Base-by-base conservation (phyloP, 2,888 invertebrate species). In the Drosophila niveifrons region DNA sequence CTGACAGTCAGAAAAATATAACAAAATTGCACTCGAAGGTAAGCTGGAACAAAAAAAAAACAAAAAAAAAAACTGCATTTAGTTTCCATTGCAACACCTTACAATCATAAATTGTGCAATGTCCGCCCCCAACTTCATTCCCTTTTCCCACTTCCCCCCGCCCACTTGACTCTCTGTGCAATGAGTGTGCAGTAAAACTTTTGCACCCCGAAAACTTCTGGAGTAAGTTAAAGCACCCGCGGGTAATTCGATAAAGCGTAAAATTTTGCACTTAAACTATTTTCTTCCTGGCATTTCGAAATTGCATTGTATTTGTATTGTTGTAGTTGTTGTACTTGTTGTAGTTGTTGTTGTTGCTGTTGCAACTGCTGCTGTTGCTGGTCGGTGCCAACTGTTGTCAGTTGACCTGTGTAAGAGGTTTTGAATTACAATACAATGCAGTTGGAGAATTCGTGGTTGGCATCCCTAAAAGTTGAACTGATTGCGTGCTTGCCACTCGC, bases 221-320 rank as follows among this genome's bases (percentile, higher is more conserved):
- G 68, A 72, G 79, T 79, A 85, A 85, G 85, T 86, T 86, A 86
- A 86, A 86, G 86, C 82, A 83, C 90, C 90, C 90, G 87, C 87
- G 90, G 91, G 90, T 91, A 91, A 90, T 90, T 90, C 90, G 91
- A 91, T 90, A 90, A 91, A 90, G 90, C 90, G 90, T 90, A 90
- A 89, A 88, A 90, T 90, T 91, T 88, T 90, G 82, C 91, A 90
- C 90, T 90, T 87, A 85, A 90, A 85, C 88, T 89, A 88, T 86
- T 89, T 88, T 87, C 84, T 75, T 72, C 41, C 70, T 71, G 72
- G 74, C 72, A 72, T 82, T 86, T 80, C 69, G 66, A 67, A 81
- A 80, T 82, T 78, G 78, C 63, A 69, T 64, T 76, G 70, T 72
- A 67, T 67, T 73, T 67, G 80, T 75, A 59, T 44, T 71, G n/a